These are phyloP conservation scores for Strigamia crassipes DNA, from an alignment of 2,888 invertebrate species.

Conservation along the genomic window DNA sequence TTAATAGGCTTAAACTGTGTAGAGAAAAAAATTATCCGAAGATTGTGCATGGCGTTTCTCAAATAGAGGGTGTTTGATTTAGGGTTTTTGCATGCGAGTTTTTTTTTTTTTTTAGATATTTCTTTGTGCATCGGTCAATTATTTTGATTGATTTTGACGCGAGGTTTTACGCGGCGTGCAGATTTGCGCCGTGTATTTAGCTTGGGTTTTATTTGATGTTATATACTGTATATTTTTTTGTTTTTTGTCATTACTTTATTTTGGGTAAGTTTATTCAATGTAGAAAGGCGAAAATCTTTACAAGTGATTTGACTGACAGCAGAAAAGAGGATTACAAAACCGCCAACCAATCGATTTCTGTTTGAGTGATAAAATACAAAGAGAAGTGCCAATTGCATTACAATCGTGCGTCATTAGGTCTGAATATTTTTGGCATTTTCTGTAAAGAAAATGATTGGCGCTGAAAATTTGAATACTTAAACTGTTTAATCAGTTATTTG, in stretches of 20 bases:
- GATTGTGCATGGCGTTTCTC: not conserved
- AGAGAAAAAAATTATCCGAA: not conserved
- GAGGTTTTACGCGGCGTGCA: not conserved
- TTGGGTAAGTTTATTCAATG: conserved; percentile 2
- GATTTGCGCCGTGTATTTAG: not conserved
- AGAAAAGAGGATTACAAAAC: conserved; percentile 32
- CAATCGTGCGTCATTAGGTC: conserved; percentile 37
- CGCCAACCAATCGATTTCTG: conserved; percentile 29
- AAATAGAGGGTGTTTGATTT: not conserved
- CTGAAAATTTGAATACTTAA: not conserved
- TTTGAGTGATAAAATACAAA: conserved; percentile 36
- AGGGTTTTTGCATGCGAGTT: not conserved
- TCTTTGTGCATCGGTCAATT: not conserved
- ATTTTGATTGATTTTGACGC: not conserved
- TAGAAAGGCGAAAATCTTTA: not conserved
- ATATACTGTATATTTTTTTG: too few relatives aligned
- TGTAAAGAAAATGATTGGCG: not conserved
- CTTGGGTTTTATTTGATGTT: not conserved
- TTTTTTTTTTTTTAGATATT: not conserved
- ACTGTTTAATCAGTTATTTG: not conserved
- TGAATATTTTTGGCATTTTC: not conserved
- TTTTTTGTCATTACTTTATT: not conserved
- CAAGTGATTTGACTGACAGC: conserved; percentile 22
- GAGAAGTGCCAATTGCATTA: conserved; percentile 31
- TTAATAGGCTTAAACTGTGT: not conserved